Base-by-base conservation (phyloP, 2,797 vertebrate genomes). In the Neostethus bicornis region DNA sequence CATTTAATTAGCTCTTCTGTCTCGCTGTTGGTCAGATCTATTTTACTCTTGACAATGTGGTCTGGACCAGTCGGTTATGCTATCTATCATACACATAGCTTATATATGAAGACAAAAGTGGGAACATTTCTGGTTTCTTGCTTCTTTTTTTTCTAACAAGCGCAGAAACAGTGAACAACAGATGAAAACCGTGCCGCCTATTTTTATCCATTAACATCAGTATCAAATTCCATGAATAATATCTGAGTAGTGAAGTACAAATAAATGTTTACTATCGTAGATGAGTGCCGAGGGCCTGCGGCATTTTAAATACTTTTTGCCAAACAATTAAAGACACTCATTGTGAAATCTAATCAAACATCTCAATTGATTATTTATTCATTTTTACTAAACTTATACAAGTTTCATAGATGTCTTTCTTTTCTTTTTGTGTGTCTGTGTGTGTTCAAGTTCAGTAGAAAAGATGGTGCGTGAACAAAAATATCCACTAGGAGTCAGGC, bases 401-500 rank as follows among this genome's bases (percentile, higher is more conserved):
- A 73, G 47, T 84, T 81, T 78, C 58, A 82, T 78, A 52, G 61
- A 53, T 75, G 66, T 71, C 81, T 83, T 53, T 38, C 61, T 64
- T 77, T 62, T 25, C 4, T 43, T 55, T 57, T 62, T 75, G 65
- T 48, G 34, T 37, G 43, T 56, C 31, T 51, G 43, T 65, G 43
- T 56, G 31, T 51, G 43, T 65, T 43, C n/a, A n/a, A 24, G n/a
- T 13, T 34, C 7, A 34, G 20, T 50, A 20, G 25, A 10, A 29
- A 34, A 19, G 37, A 1, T 38, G 16, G 64, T 45, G 19, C 42
- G 45, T 48, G 28, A 14, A 16, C 47, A 16, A 42, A n/a, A 5
- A 11, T 38, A 55, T 50, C 86, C 91, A 91, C 91, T 81, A 91
- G 91, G 83, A 88, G 90, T 88, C 91, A 91, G 87, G 70, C 72